These are phyloP conservation scores for Ganaspis brasiliensis DNA, from an alignment of 2,888 invertebrate genomes.

Conservation along the genomic window DNA sequence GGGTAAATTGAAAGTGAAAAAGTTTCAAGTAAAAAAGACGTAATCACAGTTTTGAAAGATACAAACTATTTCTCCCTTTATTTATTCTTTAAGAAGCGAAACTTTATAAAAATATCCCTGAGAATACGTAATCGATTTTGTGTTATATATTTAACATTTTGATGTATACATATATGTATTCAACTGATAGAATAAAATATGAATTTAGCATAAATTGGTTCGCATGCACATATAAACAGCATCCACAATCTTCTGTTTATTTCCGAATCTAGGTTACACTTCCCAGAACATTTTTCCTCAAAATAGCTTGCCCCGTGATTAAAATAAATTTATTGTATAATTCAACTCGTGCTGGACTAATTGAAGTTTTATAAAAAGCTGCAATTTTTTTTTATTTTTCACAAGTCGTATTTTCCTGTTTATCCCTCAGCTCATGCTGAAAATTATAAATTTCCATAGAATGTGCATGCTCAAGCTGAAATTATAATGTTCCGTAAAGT, in stretches of 20 bases:
- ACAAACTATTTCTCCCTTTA: background rate
- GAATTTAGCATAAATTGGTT: background rate
- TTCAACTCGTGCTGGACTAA: background rate
- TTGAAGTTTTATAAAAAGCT: background rate
- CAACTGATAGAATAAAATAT: background rate
- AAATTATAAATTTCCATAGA: no score
- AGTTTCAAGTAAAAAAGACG: no score
- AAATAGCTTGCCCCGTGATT: background rate
- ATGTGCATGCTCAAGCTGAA: no score
- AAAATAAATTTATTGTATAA: background rate
- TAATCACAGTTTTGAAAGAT: no score
- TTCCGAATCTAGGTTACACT: constrained; percentile 19
- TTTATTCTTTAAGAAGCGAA: no score
- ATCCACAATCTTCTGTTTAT: constrained; percentile 25
- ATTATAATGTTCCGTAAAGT: no score
- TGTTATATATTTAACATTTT: no score
- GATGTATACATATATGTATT: no score
- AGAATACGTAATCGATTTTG: background rate
- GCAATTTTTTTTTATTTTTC: background rate
- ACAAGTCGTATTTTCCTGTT: background rate
- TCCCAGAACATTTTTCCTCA: constrained; percentile 12
- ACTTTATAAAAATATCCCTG: no score
- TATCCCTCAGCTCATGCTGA: background rate
- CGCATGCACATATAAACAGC: background rate
- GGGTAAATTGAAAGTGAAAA: no score